Percentiles rank a stretch among this genome's conserved stretches.
phyloP scores from a whole-genome alignment of 37 sponge, comb jelly and placozoan genomes.

The Ianthella basta region DNA sequence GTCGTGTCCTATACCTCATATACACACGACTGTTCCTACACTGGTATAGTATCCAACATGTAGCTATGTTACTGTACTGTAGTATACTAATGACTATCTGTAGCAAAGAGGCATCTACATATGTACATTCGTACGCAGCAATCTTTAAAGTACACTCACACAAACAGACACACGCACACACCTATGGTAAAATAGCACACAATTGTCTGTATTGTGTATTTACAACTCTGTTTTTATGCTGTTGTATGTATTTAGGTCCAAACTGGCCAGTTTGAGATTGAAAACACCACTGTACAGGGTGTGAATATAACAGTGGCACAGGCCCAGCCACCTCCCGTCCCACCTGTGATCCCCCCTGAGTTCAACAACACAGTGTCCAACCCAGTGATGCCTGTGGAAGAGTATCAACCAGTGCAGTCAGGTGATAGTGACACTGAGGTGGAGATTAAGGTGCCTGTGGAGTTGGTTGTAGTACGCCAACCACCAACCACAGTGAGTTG shows the following conservation, averaged over 20 bases:
- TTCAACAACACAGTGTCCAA: constrained; percentile 26
- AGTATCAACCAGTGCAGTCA: background rate
- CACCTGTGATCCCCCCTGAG: constrained; percentile 67
- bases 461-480: background rate
- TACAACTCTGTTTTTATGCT: background rate
- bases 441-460: constrained; percentile 3
- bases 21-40: no score
- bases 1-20: background rate
- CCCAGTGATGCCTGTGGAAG: constrained; percentile 22
- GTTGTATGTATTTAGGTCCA: constrained; percentile 41
- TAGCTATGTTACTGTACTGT: no score
- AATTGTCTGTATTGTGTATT: background rate
- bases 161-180: no score
- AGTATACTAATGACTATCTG: no score
- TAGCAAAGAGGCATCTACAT: no score
- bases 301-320: constrained; percentile 47
- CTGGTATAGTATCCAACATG: no score
- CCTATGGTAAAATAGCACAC: no score
- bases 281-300: constrained; percentile 58
- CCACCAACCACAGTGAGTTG: constrained; percentile 21
- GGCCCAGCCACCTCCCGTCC: constrained; percentile 54
- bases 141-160: no score
- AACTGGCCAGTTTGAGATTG: constrained; percentile 39
- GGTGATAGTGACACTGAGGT: background rate
- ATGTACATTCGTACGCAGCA: no score